A percentile compares a stretch with the other conserved stretches of the same genome.
Conservation (phyloP, 2,797 vertebrate genomes). For the Poeciliopsis presidionis region DNA sequence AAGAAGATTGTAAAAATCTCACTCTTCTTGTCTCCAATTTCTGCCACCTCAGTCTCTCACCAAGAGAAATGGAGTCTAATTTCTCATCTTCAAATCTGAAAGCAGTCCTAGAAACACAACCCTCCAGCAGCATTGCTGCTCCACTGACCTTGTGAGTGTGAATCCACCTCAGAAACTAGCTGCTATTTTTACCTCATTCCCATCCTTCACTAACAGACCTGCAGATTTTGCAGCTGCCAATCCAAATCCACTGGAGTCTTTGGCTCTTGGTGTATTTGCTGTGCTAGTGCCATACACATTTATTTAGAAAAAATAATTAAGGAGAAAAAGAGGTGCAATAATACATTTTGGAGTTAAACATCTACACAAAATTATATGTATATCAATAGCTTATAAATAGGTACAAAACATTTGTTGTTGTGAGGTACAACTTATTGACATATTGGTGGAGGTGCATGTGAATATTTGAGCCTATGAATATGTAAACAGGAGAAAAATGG, state of each 20-base stretch:
- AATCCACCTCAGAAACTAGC: constrained; percentile 47
- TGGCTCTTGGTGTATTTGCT: constrained; percentile 2
- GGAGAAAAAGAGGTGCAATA: not conserved
- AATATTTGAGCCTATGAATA: too few relatives aligned
- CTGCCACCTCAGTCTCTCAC: constrained; percentile 14
- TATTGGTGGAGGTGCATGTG: too few relatives aligned
- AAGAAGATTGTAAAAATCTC: not conserved
- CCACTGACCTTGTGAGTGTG: constrained; percentile 58
- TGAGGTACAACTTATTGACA: too few relatives aligned
- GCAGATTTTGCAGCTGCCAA: constrained; percentile 23
- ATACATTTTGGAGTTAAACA: too few relatives aligned
- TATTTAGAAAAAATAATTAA: not conserved
- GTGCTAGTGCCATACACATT: not conserved
- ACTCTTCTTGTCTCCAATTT: not conserved
- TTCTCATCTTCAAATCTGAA: constrained; percentile 32
- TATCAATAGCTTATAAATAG: too few relatives aligned
- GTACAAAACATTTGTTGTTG: too few relatives aligned
- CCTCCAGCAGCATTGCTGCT: constrained; percentile 38
- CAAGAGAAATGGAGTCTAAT: constrained; percentile 3
- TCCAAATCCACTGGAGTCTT: not conserved
- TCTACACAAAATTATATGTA: too few relatives aligned
- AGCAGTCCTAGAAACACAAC: constrained; percentile 52
- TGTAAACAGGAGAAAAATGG: too few relatives aligned
- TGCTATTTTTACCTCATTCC: constrained; percentile 45
- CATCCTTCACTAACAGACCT: constrained; percentile 32